Evolutionary conservation across 1,140 invertebrate species (phyloP).

Genomic region (Drosophila orosa): DNA sequence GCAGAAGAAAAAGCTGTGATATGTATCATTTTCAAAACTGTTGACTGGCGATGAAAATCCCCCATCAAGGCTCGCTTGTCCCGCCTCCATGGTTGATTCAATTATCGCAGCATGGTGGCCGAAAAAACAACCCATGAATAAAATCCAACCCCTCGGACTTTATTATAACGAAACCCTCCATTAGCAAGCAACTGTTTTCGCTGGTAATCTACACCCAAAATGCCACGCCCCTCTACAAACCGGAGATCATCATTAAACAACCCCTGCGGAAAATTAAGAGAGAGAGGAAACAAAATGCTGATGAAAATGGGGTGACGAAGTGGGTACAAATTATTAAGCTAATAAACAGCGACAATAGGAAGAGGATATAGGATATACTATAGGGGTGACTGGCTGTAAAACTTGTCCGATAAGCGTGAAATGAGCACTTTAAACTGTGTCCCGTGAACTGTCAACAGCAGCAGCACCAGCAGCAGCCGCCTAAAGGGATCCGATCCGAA

Average conservation of each 20-base stretch:
- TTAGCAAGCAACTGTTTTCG: slow-evolving; percentile 74
- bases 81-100: slow-evolving; percentile 74
- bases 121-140: slow-evolving; percentile 4
- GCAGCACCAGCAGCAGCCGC: slow-evolving; percentile 72
- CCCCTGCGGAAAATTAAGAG: slow-evolving; percentile 30
- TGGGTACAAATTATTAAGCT: slow-evolving; percentile 78
- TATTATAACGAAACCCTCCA: slow-evolving; percentile 39
- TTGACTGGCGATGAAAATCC: slow-evolving; percentile 29
- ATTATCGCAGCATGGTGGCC: slow-evolving; percentile 79
- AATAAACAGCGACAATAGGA: slow-evolving; percentile 58
- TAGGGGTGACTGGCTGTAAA: slow-evolving; percentile 27
- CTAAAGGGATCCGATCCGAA: slow-evolving; percentile 17
- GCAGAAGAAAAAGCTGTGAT: slow-evolving; percentile 35
- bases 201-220: slow-evolving; percentile 72
- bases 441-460: slow-evolving; percentile 72
- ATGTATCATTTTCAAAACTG: slow-evolving; percentile 34
- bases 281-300: slow-evolving; percentile 9
- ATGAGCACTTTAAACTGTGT: slow-evolving; percentile 53
- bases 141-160: slow-evolving; percentile 8
- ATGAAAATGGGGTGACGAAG: slow-evolving; percentile 57
- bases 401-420: slow-evolving; percentile 68
- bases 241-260: slow-evolving; percentile 48
- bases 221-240: slow-evolving; percentile 56
- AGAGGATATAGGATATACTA: slow-evolving; percentile 31
- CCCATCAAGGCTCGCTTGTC: slow-evolving; percentile 45